Percentiles rank a stretch among this genome's conserved stretches.
Evolutionary conservation across 1,140 invertebrate species (phyloP).

Genomic region (Propsilocerus akamusi): DNA sequence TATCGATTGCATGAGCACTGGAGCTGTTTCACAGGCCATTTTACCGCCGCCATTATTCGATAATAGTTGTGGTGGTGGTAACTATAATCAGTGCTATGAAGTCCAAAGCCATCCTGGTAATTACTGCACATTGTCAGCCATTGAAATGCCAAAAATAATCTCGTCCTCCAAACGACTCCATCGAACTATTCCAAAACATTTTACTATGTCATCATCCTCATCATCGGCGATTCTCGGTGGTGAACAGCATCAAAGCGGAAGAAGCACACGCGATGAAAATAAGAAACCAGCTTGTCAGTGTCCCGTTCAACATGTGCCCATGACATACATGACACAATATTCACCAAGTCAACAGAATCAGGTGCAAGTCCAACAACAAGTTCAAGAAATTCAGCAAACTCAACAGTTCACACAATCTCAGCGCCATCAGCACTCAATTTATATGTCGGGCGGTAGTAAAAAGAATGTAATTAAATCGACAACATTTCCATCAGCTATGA

Average conservation of each 20-base stretch:
- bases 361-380: conserved; percentile 10
- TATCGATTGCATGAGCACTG: not conserved
- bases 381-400: conserved; percentile 10
- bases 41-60: conserved; percentile 8
- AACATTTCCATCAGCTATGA: not conserved
- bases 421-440: not conserved
- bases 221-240: not conserved
- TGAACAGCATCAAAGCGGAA: conserved; percentile 7
- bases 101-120: not conserved
- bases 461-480: not conserved
- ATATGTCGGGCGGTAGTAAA: not conserved
- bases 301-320: conserved; percentile 24
- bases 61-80: not conserved
- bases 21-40: conserved; percentile 2
- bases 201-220: conserved; percentile 16
- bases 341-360: not conserved
- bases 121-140: not conserved
- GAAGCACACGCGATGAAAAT: not conserved
- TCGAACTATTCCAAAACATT: conserved; percentile 24
- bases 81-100: conserved; percentile 1
- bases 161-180: conserved; percentile 22
- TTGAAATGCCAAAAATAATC: conserved; percentile 13
- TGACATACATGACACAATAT: conserved; percentile 21
- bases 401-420: not conserved
- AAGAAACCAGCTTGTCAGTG: conserved; percentile 24